Evolutionary conservation across 2,797 vertebrate genomes (phyloP), one percentile per base, ranked within the genome.

Genomic region (Cossypha caffra): DNA sequence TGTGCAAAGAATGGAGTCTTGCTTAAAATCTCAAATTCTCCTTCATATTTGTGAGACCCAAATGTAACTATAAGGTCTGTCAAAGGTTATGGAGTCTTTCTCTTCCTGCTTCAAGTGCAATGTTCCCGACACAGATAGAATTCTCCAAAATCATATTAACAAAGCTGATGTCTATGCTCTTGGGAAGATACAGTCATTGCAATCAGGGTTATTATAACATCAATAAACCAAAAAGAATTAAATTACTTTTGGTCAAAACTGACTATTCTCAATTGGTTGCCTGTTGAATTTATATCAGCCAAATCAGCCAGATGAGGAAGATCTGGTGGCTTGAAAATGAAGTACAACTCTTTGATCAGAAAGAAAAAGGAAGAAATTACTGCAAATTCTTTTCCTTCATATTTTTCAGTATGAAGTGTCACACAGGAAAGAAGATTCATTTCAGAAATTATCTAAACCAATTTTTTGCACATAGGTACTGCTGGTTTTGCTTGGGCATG

Each of bases 201-300:
- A 93, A 64, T 43, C 64, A 72, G 47, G 8, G 13, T 76, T 59
- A 77, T 82, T 86, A 51, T 31, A 77, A 23, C 48, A 85, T 79
- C 71, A 77, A 66, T 54, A 92, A 92, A 79, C 16, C 37, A 55
- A 61, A 63, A 90, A 72, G 1, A 93, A 96, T 73, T 71, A 42
- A 51, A 90, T 85, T 81, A 80, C n/a, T 93, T 90, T 77, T 69
- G 62, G 71, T 85, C n/a, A 69, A 86, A 66, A 80, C 40, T 47
- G 40, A 26, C n/a, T 81, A 29, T 76, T 91, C 52, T 79, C 67
- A 42, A 3, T 16, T 5, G 3, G 21, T 50, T 91, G 37, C 72
- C 80, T 78, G 25, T 51, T 86, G 62, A 93, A 75, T 68, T 52
- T 77, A 57, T 21, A 59, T 37, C 87, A 81, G 40, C 40, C 66